Percentiles rank a stretch among this genome's conserved stretches.
phyloP scores from a whole-genome alignment of 2,888 invertebrate species.

The Diloba caeruleocephala region DNA sequence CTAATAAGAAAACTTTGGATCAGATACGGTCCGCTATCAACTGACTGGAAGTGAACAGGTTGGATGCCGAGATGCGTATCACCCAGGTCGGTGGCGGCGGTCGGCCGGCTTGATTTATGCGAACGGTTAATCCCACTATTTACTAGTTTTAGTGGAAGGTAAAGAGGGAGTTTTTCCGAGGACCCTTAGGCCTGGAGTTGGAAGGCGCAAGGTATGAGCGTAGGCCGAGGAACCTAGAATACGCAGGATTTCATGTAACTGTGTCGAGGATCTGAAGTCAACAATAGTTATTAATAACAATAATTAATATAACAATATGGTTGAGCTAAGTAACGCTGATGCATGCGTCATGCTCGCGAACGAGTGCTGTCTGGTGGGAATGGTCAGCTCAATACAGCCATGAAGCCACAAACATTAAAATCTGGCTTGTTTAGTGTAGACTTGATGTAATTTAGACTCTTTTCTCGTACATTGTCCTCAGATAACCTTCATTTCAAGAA shows the following conservation, averaged over 20 bases:
- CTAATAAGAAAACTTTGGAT: slow-evolving; percentile 58
- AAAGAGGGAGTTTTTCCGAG: slow-evolving; percentile 82
- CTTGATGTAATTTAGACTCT: too few species aligned
- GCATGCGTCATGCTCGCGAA: too few species aligned
- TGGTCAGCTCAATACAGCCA: too few species aligned
- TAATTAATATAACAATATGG: background rate
- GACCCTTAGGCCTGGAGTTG: slow-evolving; percentile 66
- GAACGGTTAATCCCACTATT: slow-evolving; percentile 86
- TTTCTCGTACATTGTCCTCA: too few species aligned
- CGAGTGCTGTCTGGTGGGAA: too few species aligned
- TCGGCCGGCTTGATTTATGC: slow-evolving; percentile 78
- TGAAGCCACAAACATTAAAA: too few species aligned
- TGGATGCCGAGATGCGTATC: slow-evolving; percentile 61
- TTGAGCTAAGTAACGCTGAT: too few species aligned
- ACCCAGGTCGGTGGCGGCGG: slow-evolving; percentile 30
- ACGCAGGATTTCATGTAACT: slow-evolving; percentile 2
- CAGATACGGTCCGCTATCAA: slow-evolving; percentile 44
- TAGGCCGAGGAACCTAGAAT: too few species aligned
- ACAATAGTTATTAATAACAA: background rate
- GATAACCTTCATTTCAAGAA: too few species aligned
- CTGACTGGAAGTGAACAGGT: slow-evolving; percentile 44
- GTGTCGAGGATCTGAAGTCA: background rate
- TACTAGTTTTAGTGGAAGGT: slow-evolving; percentile 87
- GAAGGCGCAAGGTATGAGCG: slow-evolving; percentile 42
- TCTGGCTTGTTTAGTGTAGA: too few species aligned